Conservation (phyloP, 2,888 invertebrate genomes). For the Chironomus tentans region DNA sequence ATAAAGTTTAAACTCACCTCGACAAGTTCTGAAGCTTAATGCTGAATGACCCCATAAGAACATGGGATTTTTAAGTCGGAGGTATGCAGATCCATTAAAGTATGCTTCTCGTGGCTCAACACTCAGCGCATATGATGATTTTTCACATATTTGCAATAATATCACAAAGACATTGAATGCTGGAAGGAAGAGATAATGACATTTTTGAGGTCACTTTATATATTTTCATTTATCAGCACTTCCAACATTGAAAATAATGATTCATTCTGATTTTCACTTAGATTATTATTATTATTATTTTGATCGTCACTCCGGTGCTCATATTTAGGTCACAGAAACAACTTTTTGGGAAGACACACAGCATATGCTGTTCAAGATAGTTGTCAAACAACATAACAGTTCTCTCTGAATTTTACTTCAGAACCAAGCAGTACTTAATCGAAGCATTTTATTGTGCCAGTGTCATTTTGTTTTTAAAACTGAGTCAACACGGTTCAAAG, state of each 20-base stretch:
- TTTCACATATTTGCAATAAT: constrained; percentile 10
- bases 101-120: constrained; percentile 67
- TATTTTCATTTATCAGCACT: not conserved
- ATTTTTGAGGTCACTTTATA: not conserved
- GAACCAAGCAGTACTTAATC: not conserved
- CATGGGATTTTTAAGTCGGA: constrained; percentile 61
- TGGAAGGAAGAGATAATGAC: not conserved
- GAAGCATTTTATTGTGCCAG: not conserved
- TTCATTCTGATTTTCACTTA: not conserved
- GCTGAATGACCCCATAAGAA: constrained; percentile 73
- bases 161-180: constrained; percentile 6
- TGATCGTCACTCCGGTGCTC: not conserved
- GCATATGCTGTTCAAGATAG: not conserved
- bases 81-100: constrained; percentile 72
- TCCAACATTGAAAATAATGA: not conserved
- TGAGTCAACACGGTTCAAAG: not conserved
- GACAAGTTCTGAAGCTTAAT: constrained; percentile 72
- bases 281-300: not conserved
- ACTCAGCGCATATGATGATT: constrained; percentile 15
- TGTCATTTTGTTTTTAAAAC: not conserved
- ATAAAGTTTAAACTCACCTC: constrained; percentile 45
- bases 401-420: too few relatives aligned
- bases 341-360: not conserved
- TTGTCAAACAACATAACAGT: not conserved
- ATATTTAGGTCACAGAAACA: not conserved